These are phyloP conservation scores for Chaitophorus viminalis DNA, from an alignment of 2,888 invertebrate species.

Conservation along the genomic window DNA sequence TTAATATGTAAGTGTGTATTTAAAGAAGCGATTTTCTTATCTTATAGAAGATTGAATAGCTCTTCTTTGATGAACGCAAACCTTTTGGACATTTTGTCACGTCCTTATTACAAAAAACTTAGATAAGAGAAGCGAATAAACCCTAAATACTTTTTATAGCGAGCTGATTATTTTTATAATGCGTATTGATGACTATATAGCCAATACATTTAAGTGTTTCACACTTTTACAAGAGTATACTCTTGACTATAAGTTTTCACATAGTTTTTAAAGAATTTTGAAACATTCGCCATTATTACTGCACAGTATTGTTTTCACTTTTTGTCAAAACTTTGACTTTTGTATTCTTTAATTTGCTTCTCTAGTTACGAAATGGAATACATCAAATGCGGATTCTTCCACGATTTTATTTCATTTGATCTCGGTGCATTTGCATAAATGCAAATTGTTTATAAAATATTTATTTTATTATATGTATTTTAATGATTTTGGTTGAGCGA, in stretches of 20 bases:
- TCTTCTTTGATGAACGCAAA: not conserved
- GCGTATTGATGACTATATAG: not conserved
- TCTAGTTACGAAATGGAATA: not conserved
- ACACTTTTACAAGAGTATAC: not conserved
- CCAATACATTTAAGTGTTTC: not conserved
- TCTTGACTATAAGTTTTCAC: not conserved
- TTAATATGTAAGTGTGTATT: not conserved
- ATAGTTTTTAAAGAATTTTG: not conserved
- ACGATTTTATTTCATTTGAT: not conserved
- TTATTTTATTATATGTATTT: not conserved
- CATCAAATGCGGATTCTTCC: not conserved
- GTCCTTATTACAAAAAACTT: not conserved
- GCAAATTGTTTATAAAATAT: not conserved
- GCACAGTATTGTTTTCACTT: not conserved
- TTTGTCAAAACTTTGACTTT: conserved; percentile 1
- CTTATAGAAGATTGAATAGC: not conserved
- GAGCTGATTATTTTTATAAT: not conserved
- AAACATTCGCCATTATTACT: not conserved
- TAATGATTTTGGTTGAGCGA: not conserved
- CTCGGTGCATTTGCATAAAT: not conserved
- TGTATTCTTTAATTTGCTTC: not conserved
- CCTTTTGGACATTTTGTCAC: not conserved
- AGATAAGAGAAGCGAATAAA: not conserved
- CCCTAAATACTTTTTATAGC: not conserved
- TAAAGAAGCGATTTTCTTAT: not conserved